These are phyloP conservation scores for Trachymyrmex cornetzi DNA, from an alignment of 1,140 invertebrate species.

Conservation along the genomic window DNA sequence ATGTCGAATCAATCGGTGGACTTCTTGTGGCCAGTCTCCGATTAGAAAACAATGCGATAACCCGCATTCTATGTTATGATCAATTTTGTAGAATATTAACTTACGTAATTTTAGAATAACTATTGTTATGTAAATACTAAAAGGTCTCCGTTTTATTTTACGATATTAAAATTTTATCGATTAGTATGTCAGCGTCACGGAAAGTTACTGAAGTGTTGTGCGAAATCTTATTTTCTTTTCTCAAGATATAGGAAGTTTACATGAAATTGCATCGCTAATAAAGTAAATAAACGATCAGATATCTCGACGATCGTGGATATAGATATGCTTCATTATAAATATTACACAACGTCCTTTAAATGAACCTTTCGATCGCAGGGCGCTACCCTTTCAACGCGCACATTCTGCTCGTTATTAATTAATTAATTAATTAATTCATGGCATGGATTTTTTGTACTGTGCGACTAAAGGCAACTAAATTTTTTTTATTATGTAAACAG, in stretches of 20 bases:
- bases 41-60: background rate
- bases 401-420: slow-evolving; percentile 8
- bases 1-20: no score
- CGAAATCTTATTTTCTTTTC: background rate
- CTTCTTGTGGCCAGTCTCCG: no score
- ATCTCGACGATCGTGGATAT: slow-evolving; percentile 5
- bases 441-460: slow-evolving; percentile 28
- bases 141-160: background rate
- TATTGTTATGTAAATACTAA: background rate
- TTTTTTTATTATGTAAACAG: no score
- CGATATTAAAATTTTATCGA: background rate
- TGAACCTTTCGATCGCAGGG: background rate
- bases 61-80: no score
- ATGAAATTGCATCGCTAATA: background rate
- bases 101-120: no score
- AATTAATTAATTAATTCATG: slow-evolving; percentile 44
- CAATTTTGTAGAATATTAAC: no score
- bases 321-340: background rate
- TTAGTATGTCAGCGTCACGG: background rate
- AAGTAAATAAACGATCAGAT: background rate
- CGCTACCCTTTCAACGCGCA: background rate
- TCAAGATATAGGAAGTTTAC: background rate
- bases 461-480: no score
- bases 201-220: background rate
- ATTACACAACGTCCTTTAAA: background rate